Evolutionary conservation across 2,888 invertebrate species (phyloP), one percentile per base, ranked within the genome.

Genomic region (Lasioglossum calceatum): DNA sequence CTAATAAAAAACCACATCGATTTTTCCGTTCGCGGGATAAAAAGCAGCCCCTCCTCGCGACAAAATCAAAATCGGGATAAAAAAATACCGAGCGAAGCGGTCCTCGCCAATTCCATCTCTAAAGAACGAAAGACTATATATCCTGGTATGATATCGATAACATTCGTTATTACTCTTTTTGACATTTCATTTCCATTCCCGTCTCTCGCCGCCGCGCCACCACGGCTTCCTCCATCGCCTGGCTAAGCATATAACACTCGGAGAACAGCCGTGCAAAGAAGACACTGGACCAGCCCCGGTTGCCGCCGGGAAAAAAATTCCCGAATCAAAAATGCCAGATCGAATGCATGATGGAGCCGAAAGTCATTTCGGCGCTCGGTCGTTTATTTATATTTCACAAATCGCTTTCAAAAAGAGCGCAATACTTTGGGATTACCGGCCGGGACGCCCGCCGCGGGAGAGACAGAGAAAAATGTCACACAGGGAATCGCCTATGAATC

Each of bases 351-450:
- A 82, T 87, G 78, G 74, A 87, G 82, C 87, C 90, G 88, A 92
- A 93, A 93, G 92, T 93, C 93, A 93, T 93, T 93, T 93, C 91
- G 89, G 67, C 84, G 87, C 78, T 85, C 86, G 86, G 84, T 90
- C 90, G 90, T 93, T 94, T 93, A 93, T 94, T 94, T 94, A 94
- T 94, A 94, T 93, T 93, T 92, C 93, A 92, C 91, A 92, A 93
- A 94, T 94, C 92, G 93, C 92, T 94, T 93, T 93, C 92, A 92
- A 94, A 94, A 94, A 93, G 92, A 93, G 92, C 90, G 93, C 94
- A 93, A 94, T 94, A 94, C 93, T 93, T 93, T 87, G 92, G 94
- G 94, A 94, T 94, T 95, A 94, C 88, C 92, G 92, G 88, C 50
- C 84, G 23, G 36, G 32, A 16, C 32, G 58, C 19, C 19, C 36